Base-by-base conservation (phyloP, 2,888 invertebrate species). In the Priocnemis perturbator region DNA sequence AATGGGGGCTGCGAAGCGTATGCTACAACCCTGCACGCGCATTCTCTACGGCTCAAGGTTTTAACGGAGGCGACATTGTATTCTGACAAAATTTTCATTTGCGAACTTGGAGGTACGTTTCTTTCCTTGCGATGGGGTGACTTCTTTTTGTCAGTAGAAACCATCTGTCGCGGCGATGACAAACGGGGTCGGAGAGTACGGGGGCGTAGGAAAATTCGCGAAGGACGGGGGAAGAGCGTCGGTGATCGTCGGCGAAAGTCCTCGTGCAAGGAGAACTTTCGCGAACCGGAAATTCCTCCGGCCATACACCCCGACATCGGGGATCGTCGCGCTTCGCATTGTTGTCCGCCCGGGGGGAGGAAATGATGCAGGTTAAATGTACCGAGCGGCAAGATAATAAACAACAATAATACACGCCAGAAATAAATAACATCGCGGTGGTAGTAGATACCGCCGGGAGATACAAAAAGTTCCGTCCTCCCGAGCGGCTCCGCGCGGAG, bases 291-390 rank as follows among this genome's bases (percentile, higher is more conserved):
- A 77, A 78, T 80, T 74, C 67, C 37, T 37, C 37, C 37, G 37
- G 37, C 74, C 52, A 50, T 57, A 66, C 44, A 58, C 67, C 72
- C 69, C 71, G 69, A 57, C 55, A 67, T 62, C 67, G 68, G 71
- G 61, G 50, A 67, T 76, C 69, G 26, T 64, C 62, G 52, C 64
- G 45, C 60, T 64, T 67, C 65, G 73, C 62, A 71, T 74, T 76
- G 69, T 67, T 53, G 71, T 60, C 62, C 56, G 67, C 37, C 11
- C 60, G 47, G 19, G 55, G 60, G 70, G 63, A 57, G 71, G 83
- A 79, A 85, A 82, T 81, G 85, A 83, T 75, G 82, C 81, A 77
- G 83, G 86, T 86, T 86, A 84, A 86, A 86, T 86, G 86, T 86
- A 86, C 78, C 86, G 86, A 84, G 81, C 76, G 70, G 75, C 71